These are phyloP conservation scores for Fragum sueziense DNA, from an alignment of 2,888 invertebrate genomes.

Conservation along the genomic window DNA sequence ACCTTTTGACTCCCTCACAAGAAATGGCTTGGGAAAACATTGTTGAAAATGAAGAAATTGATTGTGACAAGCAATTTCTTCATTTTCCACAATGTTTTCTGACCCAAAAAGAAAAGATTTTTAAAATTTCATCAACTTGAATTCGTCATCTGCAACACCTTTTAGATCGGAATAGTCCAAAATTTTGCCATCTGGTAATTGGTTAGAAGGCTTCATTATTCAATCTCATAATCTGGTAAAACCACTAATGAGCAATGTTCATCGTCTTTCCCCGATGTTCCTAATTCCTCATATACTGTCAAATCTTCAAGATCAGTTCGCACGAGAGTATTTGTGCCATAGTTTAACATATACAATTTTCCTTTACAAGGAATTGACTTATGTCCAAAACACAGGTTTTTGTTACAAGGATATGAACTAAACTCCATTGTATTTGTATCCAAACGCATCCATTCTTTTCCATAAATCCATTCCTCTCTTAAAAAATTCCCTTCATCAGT, in stretches of 20 bases:
- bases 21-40: no score
- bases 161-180: no score
- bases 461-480: constrained; percentile 2
- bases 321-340: constrained; percentile 11
- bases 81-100: no score
- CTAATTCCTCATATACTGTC: constrained; percentile 1
- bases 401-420: constrained; percentile 1
- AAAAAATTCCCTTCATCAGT: not conserved
- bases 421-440: not conserved
- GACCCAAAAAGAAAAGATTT: no score
- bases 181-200: no score
- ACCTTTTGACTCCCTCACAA: no score
- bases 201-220: no score
- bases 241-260: constrained; percentile 25
- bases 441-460: constrained; percentile 1
- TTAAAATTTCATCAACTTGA: no score
- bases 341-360: constrained; percentile 26
- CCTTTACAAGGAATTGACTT: not conserved
- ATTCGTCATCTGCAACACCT: no score
- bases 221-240: constrained; percentile 18
- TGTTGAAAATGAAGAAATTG: no score
- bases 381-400: constrained; percentile 31
- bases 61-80: no score
- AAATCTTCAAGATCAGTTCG: constrained; percentile 25
- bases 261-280: constrained; percentile 14